Evolutionary conservation across 2,888 invertebrate genomes (phyloP).

Genomic region (Pristionchus fissidentatus): DNA sequence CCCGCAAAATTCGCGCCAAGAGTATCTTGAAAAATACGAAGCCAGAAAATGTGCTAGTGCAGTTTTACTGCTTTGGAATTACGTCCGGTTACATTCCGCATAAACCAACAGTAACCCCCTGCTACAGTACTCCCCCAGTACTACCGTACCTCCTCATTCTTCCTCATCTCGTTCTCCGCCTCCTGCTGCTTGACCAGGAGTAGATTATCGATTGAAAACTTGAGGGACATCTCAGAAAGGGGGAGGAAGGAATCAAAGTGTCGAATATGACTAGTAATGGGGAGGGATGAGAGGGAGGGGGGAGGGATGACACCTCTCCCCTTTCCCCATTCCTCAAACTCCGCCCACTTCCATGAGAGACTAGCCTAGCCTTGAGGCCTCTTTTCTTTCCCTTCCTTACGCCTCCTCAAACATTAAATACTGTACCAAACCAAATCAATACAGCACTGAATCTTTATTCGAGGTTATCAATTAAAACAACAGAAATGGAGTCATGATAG

Average conservation of each 20-base stretch:
- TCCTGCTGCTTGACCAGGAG: slow-evolving; percentile 34
- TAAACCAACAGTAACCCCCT: too few relatives aligned
- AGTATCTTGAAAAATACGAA: too few relatives aligned
- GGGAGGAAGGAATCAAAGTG: neutral
- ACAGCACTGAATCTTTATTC: too few relatives aligned
- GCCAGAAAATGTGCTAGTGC: too few relatives aligned
- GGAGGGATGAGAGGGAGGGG: too few relatives aligned
- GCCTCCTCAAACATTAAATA: too few relatives aligned
- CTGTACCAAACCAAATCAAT: too few relatives aligned
- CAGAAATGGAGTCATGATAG: too few relatives aligned
- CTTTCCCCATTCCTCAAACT: neutral
- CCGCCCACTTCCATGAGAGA: slow-evolving; percentile 23
- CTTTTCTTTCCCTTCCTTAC: neutral
- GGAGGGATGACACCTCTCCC: slow-evolving; percentile 31
- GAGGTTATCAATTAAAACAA: neutral
- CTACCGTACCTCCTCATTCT: neutral
- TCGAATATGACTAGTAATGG: slow-evolving; percentile 36
- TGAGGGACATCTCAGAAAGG: slow-evolving; percentile 33
- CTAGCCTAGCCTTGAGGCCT: slow-evolving; percentile 33
- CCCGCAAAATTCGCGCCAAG: too few relatives aligned
- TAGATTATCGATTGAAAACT: slow-evolving; percentile 46
- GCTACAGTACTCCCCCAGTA: neutral
- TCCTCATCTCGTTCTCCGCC: neutral
- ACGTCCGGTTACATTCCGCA: too few relatives aligned
- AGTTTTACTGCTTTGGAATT: too few relatives aligned